A percentile compares a stretch with the other conserved stretches of the same genome.
phyloP scores from a whole-genome alignment of 2,888 invertebrate genomes.

The Andrena marginata region DNA sequence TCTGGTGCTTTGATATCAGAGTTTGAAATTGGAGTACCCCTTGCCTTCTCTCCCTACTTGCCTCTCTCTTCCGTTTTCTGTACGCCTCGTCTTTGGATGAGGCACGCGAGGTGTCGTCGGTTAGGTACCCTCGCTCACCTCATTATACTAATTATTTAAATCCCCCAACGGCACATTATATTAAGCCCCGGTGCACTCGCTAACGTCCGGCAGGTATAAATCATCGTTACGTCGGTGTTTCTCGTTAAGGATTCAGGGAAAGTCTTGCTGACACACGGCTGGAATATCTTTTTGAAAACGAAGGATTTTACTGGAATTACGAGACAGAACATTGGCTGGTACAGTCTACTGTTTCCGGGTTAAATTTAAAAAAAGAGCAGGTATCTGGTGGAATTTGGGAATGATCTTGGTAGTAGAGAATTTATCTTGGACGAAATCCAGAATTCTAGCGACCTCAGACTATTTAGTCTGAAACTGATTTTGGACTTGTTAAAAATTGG shows the following conservation, averaged over 20 bases:
- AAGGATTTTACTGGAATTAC: neutral
- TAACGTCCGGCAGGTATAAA: conserved; percentile 59
- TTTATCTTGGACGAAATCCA: neutral
- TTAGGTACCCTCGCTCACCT: conserved; percentile 75
- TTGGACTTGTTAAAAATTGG: too few relatives aligned
- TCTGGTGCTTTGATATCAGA: conserved; percentile 65
- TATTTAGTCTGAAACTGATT: too few relatives aligned
- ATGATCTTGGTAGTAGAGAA: neutral
- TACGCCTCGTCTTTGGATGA: conserved; percentile 47
- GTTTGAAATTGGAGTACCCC: conserved; percentile 81
- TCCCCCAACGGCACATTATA: conserved; percentile 73
- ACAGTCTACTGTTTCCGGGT: too few relatives aligned
- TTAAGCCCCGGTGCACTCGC: conserved; percentile 62
- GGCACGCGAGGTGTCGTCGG: conserved; percentile 64
- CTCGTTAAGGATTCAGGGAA: conserved; percentile 64
- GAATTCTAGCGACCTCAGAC: neutral
- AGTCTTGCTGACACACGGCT: conserved; percentile 5
- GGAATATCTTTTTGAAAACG: neutral
- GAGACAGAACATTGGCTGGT: too few relatives aligned
- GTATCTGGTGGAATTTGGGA: neutral
- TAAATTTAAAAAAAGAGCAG: too few relatives aligned
- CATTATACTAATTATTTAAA: conserved; percentile 84
- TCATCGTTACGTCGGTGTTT: conserved; percentile 58
- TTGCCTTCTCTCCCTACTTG: conserved; percentile 33
- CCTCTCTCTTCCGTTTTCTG: conserved; percentile 12